These are phyloP conservation scores for Anticlea derivata DNA, from an alignment of 2,888 invertebrate genomes.

Conservation along the genomic window DNA sequence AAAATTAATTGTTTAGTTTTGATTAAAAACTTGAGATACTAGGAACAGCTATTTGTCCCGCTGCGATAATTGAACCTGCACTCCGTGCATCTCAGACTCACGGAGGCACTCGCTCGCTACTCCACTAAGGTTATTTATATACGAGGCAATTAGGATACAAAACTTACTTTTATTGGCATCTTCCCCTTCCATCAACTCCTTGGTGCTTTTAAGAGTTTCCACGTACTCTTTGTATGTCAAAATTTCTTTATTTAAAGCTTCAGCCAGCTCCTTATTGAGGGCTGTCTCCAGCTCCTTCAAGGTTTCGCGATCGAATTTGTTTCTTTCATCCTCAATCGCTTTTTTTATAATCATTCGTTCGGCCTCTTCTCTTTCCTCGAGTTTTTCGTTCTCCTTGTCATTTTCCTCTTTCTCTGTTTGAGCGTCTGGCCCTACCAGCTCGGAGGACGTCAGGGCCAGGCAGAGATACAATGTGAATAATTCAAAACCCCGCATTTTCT, in stretches of 20 bases:
- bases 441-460: conserved; percentile 55
- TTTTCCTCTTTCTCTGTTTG: conserved; percentile 51
- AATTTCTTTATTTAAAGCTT: conserved; percentile 62
- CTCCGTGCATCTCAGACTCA: too few relatives aligned
- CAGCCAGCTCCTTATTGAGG: conserved; percentile 62
- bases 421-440: conserved; percentile 65
- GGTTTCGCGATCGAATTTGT: conserved; percentile 52
- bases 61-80: too few relatives aligned
- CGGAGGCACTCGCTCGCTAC: too few relatives aligned
- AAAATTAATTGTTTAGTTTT: too few relatives aligned
- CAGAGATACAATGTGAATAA: conserved; percentile 58
- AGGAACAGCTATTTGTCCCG: too few relatives aligned
- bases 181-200: conserved; percentile 51
- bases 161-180: conserved; percentile 47
- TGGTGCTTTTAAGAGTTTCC: conserved; percentile 57
- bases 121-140: too few relatives aligned
- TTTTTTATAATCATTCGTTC: conserved; percentile 6
- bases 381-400: conserved; percentile 53
- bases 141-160: not conserved
- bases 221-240: conserved; percentile 62
- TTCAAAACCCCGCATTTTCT: conserved; percentile 58
- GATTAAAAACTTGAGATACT: too few relatives aligned
- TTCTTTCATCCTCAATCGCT: conserved; percentile 40
- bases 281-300: conserved; percentile 61
- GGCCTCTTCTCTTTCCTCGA: not conserved